Conservation (phyloP, 1,140 invertebrate genomes). For the Caerostris darwini region DNA sequence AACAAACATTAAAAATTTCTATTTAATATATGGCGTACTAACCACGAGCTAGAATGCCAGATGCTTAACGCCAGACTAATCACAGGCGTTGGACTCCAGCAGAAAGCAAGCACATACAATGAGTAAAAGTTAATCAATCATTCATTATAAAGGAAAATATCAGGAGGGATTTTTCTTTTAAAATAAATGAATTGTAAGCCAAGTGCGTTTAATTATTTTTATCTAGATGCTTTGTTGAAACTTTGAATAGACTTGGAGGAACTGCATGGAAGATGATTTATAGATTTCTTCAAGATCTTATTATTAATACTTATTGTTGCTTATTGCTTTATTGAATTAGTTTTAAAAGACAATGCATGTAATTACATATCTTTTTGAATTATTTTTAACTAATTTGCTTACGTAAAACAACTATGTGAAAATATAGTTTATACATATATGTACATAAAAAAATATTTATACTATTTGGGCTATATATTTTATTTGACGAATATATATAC, state of each 20-base stretch:
- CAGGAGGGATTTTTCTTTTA: background rate
- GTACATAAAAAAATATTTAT: too few species aligned
- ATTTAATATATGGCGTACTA: background rate
- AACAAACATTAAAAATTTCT: background rate
- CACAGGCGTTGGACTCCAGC: background rate
- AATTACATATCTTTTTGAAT: too few species aligned
- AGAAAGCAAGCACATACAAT: background rate
- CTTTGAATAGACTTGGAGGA: background rate
- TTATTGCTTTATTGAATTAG: too few species aligned
- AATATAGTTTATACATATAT: too few species aligned
- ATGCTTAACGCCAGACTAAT: conserved; percentile 1
- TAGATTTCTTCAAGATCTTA: background rate
- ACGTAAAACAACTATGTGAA: too few species aligned
- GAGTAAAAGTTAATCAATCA: conserved; percentile 14
- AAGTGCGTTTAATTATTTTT: background rate
- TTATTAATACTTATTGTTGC: too few species aligned
- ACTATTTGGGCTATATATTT: too few species aligned
- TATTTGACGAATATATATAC: too few species aligned
- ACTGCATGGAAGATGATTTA: background rate
- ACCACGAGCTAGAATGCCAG: background rate
- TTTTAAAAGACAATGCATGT: too few species aligned
- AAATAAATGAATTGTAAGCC: background rate
- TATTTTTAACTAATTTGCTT: too few species aligned
- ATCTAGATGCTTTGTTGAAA: background rate
- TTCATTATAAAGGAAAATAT: background rate